A percentile compares a stretch with the other conserved stretches of the same genome.
phyloP scores from a whole-genome alignment of 2,797 vertebrate species.

The Arrhamphus sclerolepis region DNA sequence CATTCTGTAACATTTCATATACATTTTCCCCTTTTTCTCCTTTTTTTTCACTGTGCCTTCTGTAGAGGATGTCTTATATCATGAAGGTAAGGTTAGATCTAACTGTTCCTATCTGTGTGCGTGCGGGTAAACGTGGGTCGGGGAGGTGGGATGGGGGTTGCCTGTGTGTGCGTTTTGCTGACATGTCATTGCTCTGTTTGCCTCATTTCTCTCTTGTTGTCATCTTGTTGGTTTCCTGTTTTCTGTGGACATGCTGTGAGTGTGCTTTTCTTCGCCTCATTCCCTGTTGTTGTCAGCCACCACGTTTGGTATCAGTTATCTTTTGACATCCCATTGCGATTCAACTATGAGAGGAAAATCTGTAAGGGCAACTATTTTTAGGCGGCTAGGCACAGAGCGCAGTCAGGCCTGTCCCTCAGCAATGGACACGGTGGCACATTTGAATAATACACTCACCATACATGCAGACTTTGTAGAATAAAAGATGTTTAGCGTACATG shows the following conservation, averaged over 20 bases:
- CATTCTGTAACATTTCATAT: constrained; percentile 77
- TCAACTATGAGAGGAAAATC: constrained; percentile 2
- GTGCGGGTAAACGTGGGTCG: constrained; percentile 33
- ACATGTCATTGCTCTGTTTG: constrained; percentile 63
- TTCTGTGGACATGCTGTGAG: constrained; percentile 44
- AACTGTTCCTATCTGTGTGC: constrained; percentile 48
- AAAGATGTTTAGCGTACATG: not conserved
- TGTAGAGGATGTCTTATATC: constrained; percentile 99
- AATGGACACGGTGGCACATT: constrained; percentile 11
- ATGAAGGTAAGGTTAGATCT: constrained; percentile 98
- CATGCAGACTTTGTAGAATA: constrained; percentile 6
- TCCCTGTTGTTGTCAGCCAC: constrained; percentile 26
- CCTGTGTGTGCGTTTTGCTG: constrained; percentile 56
- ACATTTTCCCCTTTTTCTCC: constrained; percentile 85
- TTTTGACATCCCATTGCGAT: constrained; percentile 24
- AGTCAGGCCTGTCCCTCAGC: constrained; percentile 7
- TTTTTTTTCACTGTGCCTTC: constrained; percentile 91
- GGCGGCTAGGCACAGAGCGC: constrained; percentile 1
- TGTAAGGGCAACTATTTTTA: constrained; percentile 21
- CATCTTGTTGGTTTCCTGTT: constrained; percentile 72
- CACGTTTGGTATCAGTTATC: constrained; percentile 7
- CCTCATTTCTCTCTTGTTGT: constrained; percentile 44
- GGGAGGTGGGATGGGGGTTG: constrained; percentile 46
- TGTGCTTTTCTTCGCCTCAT: constrained; percentile 26
- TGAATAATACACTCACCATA: constrained; percentile 1